Base-by-base conservation (phyloP, 2,113 vertebrate species). In the Atherinomorus stipes region DNA sequence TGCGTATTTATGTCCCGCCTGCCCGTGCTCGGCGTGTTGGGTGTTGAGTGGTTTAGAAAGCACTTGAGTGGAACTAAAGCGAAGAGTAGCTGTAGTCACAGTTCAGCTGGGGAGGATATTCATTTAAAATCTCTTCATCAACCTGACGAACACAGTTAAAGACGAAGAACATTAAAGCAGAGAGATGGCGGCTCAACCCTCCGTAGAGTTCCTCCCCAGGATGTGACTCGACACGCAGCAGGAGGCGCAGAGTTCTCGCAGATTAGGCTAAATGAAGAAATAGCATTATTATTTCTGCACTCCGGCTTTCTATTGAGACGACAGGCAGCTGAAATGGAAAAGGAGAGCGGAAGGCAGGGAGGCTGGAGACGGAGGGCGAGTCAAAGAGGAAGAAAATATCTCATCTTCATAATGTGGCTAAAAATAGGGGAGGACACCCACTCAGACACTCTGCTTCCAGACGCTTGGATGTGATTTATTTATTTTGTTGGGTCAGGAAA, bases 381-480 rank as follows among this genome's bases (percentile, higher is more conserved):
- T 69, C 65, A 80, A 66, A 73, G 62, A 19, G 22, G 31, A 45
- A 49, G 23, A 47, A 40, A 38, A 38, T n/a, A 62, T 44, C 16
- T 9, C 64, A 63, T 61, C 62, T 56, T 78, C 65, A 77, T 78
- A 68, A 84, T 75, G 69, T 58, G 62, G 71, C 84, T 76, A 78
- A 85, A 89, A 88, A 86, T 86, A 80, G 70, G 70, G 53, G 26
- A 45, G 72, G 78, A 76, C 60, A 60, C 81, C 80, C 83, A 86
- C 81, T 52, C 85, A 83, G 64, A 74, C 77, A 71, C 65, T 76
- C 44, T 74, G 81, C 79, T 87, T 63, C 72, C 68, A 76, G 80
- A 78, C 59, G 74, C 65, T 71, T 74, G 74, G 71, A 76, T 77
- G 34, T 84, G 85, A 85, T 81, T 89, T 89, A 85, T 90, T 81